A percentile compares a stretch with the other conserved stretches of the same genome.
Conservation (phyloP, 2,797 vertebrate species). For the Gallirallus australis region DNA sequence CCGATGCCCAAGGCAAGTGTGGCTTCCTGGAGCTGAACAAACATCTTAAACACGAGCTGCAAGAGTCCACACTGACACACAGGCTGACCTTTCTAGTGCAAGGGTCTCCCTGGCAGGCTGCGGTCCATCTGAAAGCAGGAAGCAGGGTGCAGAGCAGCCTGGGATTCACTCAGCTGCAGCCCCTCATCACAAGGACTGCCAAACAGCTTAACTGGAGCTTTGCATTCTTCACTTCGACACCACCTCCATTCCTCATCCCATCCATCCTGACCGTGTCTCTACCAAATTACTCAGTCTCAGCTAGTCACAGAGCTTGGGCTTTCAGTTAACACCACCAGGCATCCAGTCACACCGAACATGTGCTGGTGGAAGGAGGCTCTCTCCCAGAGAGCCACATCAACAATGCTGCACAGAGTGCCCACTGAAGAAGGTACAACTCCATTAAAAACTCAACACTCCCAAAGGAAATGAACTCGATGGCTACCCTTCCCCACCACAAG, state of each 20-base stretch:
- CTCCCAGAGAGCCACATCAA: not conserved
- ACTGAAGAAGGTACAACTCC: not conserved
- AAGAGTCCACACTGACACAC: rapidly evolving
- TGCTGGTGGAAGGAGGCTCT: not conserved
- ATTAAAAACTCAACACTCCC: not conserved
- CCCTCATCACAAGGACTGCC: not conserved
- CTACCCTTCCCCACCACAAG: not conserved
- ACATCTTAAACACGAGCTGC: not conserved
- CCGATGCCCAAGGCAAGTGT: not conserved
- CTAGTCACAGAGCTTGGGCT: not conserved
- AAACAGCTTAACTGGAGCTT: not conserved
- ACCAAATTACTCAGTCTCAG: not conserved
- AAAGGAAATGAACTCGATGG: not conserved
- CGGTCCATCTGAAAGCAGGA: not conserved
- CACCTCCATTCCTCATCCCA: not conserved
- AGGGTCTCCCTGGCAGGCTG: not conserved
- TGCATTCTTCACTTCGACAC: not conserved
- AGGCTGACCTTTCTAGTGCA: not conserved
- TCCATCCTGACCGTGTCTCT: not conserved
- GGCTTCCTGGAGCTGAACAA: not conserved
- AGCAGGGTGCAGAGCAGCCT: not conserved
- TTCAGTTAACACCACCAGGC: not conserved
- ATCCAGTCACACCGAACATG: not conserved
- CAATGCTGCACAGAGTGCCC: not conserved
- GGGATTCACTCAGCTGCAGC: not conserved